Evolutionary conservation across 2,888 invertebrate genomes (phyloP), one percentile per base, ranked within the genome.

Genomic region (Galerucella pusilla): DNA sequence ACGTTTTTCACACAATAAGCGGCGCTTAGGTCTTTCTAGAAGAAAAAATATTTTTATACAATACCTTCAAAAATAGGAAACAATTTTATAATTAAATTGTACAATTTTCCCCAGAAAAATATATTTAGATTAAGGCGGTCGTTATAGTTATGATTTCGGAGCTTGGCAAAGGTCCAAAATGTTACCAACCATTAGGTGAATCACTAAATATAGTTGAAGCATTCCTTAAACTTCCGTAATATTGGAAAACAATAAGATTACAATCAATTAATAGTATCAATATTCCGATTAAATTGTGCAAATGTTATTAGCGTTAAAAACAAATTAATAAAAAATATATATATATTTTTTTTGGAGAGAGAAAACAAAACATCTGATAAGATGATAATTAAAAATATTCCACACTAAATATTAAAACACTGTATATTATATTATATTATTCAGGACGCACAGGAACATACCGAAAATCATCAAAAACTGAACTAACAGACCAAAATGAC

Each of bases 401-500:
- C 35, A 35, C 35, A 5, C 35, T 35, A 35, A 35, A 35, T 35
- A 42, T 42, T 42, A 5, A 14, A 14, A 14, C 14, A 14, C 4
- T 49, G 14, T 54, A 54, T 49, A 54, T 16, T 54, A 9, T 5
- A 7, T 54, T 9, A 25, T 25, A 11, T 4, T 25, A 60, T 77
- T 65, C 72, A 91, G 91, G 89, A 81, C 88, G 90, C 69, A 87
- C 88, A 80, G 90, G 89, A 80, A 87, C 87, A 81, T 89, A 88
- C 83, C 88, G 89, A 77, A 84, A 84, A 81, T 86, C 87, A 28
- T 79, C 87, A 72, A 86, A 88, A 57, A 85, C 85, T 52, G 89
- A 88, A 73, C 72, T 81, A 57, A 54, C 78, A 20, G 84, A 86
- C 71, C 85, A 86, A 82, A 86, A 84, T 76, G 81, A 82, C 66